Evolutionary conservation across 2,888 invertebrate genomes (phyloP).

Genomic region (Yponomeuta evonymella): DNA sequence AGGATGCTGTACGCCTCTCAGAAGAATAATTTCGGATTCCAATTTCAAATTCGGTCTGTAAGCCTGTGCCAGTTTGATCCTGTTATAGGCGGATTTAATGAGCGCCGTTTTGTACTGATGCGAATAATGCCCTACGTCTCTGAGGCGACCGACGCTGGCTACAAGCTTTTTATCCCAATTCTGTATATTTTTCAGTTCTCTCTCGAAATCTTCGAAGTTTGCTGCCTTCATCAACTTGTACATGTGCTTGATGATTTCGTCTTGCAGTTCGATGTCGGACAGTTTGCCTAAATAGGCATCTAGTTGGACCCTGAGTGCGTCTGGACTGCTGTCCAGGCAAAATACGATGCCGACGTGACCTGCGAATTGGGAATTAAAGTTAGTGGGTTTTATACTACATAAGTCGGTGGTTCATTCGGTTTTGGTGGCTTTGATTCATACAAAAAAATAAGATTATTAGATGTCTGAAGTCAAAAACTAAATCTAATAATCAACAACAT

Average conservation of each 20-base stretch:
- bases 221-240: slow-evolving; percentile 31
- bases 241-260: slow-evolving; percentile 33
- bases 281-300: slow-evolving; percentile 35
- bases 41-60: slow-evolving; percentile 37
- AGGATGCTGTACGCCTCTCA: slow-evolving; percentile 35
- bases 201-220: slow-evolving; percentile 22
- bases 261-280: slow-evolving; percentile 33
- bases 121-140: slow-evolving; percentile 28
- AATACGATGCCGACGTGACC: slow-evolving; percentile 41
- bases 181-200: slow-evolving; percentile 26
- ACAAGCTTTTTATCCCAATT: slow-evolving; percentile 35
- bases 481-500: no score
- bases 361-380: slow-evolving; percentile 26
- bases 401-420: background rate
- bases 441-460: no score
- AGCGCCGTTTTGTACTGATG: slow-evolving; percentile 33
- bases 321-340: slow-evolving; percentile 49
- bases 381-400: background rate
- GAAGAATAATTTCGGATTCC: slow-evolving; percentile 40
- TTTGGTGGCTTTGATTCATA: no score
- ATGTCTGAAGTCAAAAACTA: no score
- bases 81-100: slow-evolving; percentile 33
- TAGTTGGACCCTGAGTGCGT: slow-evolving; percentile 35
- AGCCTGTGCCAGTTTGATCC: slow-evolving; percentile 33
- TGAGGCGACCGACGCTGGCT: slow-evolving; percentile 27